Conservation (phyloP, 2,797 vertebrate species). For the Rhabdophis nuchalis region DNA sequence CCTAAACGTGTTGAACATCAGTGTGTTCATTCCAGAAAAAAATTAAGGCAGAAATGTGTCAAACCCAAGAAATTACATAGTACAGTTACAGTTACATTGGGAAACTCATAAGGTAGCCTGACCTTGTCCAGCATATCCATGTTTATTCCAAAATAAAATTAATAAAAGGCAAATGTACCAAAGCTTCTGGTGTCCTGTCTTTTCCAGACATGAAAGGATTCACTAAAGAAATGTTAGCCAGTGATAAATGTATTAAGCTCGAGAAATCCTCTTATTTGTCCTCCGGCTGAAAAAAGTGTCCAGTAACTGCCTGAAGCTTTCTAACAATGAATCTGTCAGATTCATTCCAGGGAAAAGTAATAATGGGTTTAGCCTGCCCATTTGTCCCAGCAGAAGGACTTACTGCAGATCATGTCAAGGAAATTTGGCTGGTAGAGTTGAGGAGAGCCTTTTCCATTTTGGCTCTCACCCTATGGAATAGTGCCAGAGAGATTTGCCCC, state of each 20-base stretch:
- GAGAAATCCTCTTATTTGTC: neutral
- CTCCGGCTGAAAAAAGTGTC: neutral
- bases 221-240: neutral
- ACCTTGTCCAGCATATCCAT: constrained; percentile 3
- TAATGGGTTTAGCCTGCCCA: neutral
- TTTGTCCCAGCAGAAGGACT: neutral
- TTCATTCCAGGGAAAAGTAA: neutral
- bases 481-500: no score
- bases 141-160: neutral
- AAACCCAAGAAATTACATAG: neutral
- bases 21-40: neutral
- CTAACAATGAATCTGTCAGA: neutral
- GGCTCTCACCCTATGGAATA: neutral
- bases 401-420: neutral
- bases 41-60: no score
- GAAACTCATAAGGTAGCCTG: constrained; percentile 9
- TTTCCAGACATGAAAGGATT: neutral
- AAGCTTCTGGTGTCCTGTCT: neutral
- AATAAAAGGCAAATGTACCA: neutral
- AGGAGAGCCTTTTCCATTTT: neutral
- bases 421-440: neutral
- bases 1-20: neutral
- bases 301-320: neutral
- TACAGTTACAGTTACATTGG: neutral
- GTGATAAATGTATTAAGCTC: neutral